Evolutionary conservation across 2,888 invertebrate genomes (phyloP), one percentile per base, ranked within the genome.

Genomic region (Isoperla grammatica): DNA sequence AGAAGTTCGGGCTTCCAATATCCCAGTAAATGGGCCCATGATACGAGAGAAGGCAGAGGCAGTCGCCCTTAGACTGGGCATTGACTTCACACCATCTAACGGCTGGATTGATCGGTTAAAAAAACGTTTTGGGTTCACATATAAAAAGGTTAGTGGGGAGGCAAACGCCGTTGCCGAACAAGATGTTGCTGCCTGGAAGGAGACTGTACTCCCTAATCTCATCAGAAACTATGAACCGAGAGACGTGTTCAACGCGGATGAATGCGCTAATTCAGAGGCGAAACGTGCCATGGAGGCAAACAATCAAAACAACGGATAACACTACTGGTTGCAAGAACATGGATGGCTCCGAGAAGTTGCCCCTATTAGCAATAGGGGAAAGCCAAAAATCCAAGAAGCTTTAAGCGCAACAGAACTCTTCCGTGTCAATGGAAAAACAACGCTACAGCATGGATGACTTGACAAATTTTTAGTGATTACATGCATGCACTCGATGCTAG

Each of bases 201-300:
- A 29, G 8, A 29, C 29, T 29, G 29, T 29, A 29, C 29, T 29
- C 8, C 29, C 29, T 8, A 29, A 29, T 29, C 29, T 4, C 8
- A n/a, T 29, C 29, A 29, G 8, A 29, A 29, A 42, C 29, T 12
- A 11, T 22, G 19, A 13, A 53, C 48, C 22, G 8, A 12, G 9
- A 15, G 5, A 5, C 2, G 6, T 17, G 9, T 56, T 56, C 49
- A 56, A 56, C 6, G 49, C 19, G 19, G 48, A 20, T 53, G 70
- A 69, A 65, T 68, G 64, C 46, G 67, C 65, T 8, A 57, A 69
- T 13, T 69, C 68, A 50, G 66, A 64, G 23, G 59, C 69, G 50
- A 68, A 56, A 65, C 66, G 61, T 70, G 67, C 58, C 13, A 48
- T 15, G 68, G 67, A 50, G 69, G 68, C 13, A 69, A 69, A 62